Conservation (phyloP, 2,888 invertebrate genomes). For the Parnassius mnemosyne region DNA sequence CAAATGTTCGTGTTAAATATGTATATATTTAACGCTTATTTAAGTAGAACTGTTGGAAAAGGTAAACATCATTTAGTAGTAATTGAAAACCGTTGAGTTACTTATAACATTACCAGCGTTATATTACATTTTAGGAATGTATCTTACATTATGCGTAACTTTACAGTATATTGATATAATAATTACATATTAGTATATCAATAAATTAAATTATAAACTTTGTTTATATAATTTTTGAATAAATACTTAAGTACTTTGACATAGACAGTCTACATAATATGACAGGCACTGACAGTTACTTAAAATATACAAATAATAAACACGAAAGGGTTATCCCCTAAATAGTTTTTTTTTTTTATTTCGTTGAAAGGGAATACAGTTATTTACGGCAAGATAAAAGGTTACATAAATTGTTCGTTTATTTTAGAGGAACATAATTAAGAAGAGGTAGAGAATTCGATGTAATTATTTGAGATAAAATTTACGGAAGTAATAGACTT, state of each 20-base stretch:
- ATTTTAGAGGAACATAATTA: constrained; percentile 35
- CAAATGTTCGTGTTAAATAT: background rate
- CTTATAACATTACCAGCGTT: no score
- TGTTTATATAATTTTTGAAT: no score
- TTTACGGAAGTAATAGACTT: background rate
- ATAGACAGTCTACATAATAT: background rate
- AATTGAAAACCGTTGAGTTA: no score
- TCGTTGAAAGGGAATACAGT: background rate
- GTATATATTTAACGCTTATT: background rate
- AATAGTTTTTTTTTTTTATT: background rate
- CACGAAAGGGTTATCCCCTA: background rate
- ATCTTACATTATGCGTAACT: no score
- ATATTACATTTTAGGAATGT: no score
- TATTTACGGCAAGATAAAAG: background rate
- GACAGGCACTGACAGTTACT: constrained; percentile 4
- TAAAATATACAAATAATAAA: background rate
- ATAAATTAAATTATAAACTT: no score
- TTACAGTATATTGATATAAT: no score
- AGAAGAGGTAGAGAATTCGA: constrained; percentile 42
- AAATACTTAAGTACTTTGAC: background rate
- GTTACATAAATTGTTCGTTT: constrained; percentile 27
- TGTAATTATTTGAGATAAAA: constrained; percentile 28
- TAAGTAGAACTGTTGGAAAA: background rate
- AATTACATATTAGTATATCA: no score
- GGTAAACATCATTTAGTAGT: no score